Percentiles rank a stretch among this genome's conserved stretches.
These are phyloP conservation scores for Nymphalis c-album DNA, from an alignment of 2,888 invertebrate species.

Conservation along the genomic window DNA sequence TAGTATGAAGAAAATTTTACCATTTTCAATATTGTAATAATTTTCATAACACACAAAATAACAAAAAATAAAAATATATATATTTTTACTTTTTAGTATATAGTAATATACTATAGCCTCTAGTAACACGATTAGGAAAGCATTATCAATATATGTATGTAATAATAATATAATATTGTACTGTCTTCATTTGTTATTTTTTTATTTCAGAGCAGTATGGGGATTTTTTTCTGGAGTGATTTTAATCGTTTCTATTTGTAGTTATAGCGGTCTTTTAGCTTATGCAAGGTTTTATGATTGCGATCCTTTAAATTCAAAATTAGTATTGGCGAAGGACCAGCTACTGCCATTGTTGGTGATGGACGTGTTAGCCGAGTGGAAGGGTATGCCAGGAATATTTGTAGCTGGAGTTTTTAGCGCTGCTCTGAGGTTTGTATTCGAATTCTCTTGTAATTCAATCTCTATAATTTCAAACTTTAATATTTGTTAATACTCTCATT, in stretches of 20 bases:
- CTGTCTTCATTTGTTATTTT: neutral
- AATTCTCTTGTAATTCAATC: no score
- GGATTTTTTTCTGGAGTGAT: constrained; percentile 86
- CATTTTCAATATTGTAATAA: no score
- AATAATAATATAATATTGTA: no score
- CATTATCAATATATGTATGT: no score
- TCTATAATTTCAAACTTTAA: no score
- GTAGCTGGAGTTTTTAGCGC: constrained; percentile 96
- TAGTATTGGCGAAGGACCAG: constrained; percentile 89
- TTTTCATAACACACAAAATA: no score
- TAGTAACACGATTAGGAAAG: no score
- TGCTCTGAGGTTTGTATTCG: constrained; percentile 84
- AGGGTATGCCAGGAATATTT: constrained; percentile 92
- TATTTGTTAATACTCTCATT: no score
- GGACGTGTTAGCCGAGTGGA: constrained; percentile 88
- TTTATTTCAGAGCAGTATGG: constrained; percentile 83
- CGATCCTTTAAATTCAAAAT: constrained; percentile 86
- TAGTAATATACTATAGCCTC: no score
- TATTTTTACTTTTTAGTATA: no score
- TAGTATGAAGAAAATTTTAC: no score
- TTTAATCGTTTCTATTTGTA: constrained; percentile 84
- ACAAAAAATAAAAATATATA: no score
- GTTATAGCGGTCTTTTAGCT: constrained; percentile 87
- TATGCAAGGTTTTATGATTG: constrained; percentile 88
- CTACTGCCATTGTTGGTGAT: constrained; percentile 91